Conservation (phyloP, 2,113 vertebrate species). For the Acrocephalus arundinaceus region DNA sequence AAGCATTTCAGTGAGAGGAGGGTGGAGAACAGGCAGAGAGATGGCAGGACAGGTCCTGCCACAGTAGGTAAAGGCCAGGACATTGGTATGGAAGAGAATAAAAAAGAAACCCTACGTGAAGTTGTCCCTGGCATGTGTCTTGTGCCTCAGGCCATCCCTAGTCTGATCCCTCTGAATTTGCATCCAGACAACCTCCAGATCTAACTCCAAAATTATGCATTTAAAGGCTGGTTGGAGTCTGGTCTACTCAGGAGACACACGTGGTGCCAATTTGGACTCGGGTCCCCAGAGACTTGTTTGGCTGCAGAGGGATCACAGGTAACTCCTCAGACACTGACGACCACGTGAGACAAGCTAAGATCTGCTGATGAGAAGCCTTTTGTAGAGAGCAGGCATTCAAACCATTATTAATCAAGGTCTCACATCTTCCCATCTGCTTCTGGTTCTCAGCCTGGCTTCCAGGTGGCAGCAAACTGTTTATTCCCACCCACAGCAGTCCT, state of each 20-base stretch:
- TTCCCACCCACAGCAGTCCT: background rate
- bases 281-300: background rate
- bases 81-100: background rate
- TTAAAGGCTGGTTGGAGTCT: background rate
- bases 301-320: background rate
- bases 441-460: background rate
- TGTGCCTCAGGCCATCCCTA: background rate
- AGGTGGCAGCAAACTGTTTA: constrained; percentile 5
- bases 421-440: background rate
- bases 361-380: background rate
- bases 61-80: background rate
- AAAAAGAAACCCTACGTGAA: background rate
- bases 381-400: background rate
- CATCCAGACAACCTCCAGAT: background rate
- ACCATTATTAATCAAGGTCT: background rate
- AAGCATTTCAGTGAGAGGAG: background rate
- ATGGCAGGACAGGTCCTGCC: background rate
- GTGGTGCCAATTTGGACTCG: background rate
- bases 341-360: background rate
- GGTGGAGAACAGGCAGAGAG: background rate
- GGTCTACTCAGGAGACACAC: background rate
- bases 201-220: background rate
- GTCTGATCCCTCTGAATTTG: background rate
- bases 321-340: background rate
- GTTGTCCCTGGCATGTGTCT: background rate